Base-by-base conservation (phyloP, 2,888 invertebrate species). In the Spilosoma lubricipeda region DNA sequence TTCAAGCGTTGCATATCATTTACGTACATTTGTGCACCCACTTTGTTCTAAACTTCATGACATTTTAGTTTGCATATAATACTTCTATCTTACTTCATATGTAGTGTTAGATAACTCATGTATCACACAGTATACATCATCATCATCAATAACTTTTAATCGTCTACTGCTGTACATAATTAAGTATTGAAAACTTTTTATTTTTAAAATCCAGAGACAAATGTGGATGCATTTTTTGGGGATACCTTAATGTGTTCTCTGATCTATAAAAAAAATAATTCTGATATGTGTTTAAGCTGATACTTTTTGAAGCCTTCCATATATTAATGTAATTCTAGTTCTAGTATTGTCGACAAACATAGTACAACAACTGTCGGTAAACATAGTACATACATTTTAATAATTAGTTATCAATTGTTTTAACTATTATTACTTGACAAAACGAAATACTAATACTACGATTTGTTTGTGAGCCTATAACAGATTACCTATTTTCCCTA, bases 1-100 rank as follows among this genome's bases (percentile, higher is more conserved):
- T 82, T 81, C 86, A 82, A 86, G 84, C 86, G 82, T 83, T 85
- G 85, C 83, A 82, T 80, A 71, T 70, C 70, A 77, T 80, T 83
- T 82, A 74, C 80, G 81, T 84, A 79, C 75, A 71, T 73, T 67
- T 64, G 67, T 66, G 69, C 27, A 68, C 33, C 39, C 52, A 64
- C 65, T 69, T 42, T 23, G 9, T 20, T 27, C 30, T 27, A 15
- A 23, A 68, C 48, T 33, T 36, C 15, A 13, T 15, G 5, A 30
- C 11, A 15, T 45, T 48, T 52, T 27, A 27, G 13, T 59, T 27
- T 4, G 27, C 4, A 1, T 9, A 56, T 56, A 56, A 1, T 52
- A n/a, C n/a, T n/a, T n/a, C n/a, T n/a, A n/a, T n/a, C n/a, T n/a
- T n/a, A n/a, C 5, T 5, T 20, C 20, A 52, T 8, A 52, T 23